Evolutionary conservation across 2,797 vertebrate species (phyloP).

Genomic region (Pipistrellus nathusii): DNA sequence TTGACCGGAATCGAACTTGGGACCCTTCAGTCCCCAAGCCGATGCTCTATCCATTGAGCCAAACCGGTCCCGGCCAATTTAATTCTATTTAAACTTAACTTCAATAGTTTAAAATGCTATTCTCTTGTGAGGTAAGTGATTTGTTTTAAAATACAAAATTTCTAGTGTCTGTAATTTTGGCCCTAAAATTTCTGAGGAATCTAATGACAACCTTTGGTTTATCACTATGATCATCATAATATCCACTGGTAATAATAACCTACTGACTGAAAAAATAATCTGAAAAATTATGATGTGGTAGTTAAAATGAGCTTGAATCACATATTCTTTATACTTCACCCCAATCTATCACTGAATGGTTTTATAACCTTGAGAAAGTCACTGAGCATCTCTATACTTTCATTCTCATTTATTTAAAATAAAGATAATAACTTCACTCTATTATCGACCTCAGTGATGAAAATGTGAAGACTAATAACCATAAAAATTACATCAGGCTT

Average conservation of each 20-base stretch:
- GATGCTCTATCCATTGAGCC: too few species aligned
- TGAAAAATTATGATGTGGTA: conserved; percentile 6
- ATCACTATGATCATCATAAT: conserved; percentile 52
- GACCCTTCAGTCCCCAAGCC: too few species aligned
- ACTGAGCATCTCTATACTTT: background rate
- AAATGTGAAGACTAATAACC: conserved; percentile 52
- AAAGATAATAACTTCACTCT: conserved; percentile 67
- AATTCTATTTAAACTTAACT: conserved; percentile 45
- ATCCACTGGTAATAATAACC: conserved; percentile 22
- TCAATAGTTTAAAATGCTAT: conserved; percentile 40
- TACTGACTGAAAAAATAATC: conserved; percentile 22
- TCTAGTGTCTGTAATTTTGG: conserved; percentile 30
- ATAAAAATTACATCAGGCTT: conserved; percentile 56
- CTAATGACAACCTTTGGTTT: conserved; percentile 57
- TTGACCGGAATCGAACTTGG: too few species aligned
- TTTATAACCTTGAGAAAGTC: conserved; percentile 70
- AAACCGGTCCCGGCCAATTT: too few species aligned
- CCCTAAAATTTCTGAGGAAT: conserved; percentile 45
- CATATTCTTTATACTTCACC: background rate
- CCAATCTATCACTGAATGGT: conserved; percentile 6
- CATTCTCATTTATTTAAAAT: conserved; percentile 65
- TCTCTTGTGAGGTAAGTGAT: conserved; percentile 14
- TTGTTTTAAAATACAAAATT: conserved; percentile 56
- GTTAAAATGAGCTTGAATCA: conserved; percentile 53
- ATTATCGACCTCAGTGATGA: conserved; percentile 70